phyloP scores from a whole-genome alignment of 2,888 invertebrate genomes.

The Sphinx pinastri region DNA sequence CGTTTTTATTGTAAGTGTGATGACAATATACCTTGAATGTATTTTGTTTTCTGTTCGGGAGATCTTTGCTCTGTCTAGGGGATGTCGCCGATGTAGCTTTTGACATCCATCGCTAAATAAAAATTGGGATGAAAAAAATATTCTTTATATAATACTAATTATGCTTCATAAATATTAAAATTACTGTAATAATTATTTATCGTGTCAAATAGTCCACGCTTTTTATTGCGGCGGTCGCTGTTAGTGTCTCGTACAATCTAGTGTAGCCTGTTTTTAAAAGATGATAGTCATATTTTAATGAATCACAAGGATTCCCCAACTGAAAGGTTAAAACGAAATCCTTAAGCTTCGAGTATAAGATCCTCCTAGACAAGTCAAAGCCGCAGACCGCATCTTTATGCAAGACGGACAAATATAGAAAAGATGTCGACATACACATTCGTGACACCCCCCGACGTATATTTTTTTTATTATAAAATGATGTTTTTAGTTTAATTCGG shows the following conservation, averaged over 20 bases:
- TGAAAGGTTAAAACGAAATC: not conserved
- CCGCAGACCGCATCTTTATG: too few species aligned
- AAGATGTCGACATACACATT: not conserved
- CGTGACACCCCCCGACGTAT: not conserved
- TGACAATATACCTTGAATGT: slow-evolving; percentile 32
- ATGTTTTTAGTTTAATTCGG: slow-evolving; percentile 4
- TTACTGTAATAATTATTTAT: too few species aligned
- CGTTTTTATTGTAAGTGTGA: slow-evolving; percentile 41
- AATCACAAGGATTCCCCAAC: not conserved
- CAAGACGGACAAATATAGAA: too few species aligned
- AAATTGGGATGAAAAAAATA: not conserved
- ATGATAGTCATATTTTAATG: not conserved
- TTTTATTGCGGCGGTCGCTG: too few species aligned
- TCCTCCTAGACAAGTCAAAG: too few species aligned
- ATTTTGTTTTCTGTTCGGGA: slow-evolving; percentile 42
- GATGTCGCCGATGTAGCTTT: slow-evolving; percentile 9
- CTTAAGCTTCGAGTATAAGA: too few species aligned
- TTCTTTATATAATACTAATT: not conserved
- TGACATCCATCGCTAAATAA: not conserved
- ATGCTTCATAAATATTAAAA: too few species aligned
- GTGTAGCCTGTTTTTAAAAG: too few species aligned
- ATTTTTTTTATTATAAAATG: not conserved
- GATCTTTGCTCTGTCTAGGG: slow-evolving; percentile 36
- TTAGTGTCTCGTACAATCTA: too few species aligned
- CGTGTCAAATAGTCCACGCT: too few species aligned